Conservation (phyloP, 2,113 vertebrate genomes). For the Sorex araneus region DNA sequence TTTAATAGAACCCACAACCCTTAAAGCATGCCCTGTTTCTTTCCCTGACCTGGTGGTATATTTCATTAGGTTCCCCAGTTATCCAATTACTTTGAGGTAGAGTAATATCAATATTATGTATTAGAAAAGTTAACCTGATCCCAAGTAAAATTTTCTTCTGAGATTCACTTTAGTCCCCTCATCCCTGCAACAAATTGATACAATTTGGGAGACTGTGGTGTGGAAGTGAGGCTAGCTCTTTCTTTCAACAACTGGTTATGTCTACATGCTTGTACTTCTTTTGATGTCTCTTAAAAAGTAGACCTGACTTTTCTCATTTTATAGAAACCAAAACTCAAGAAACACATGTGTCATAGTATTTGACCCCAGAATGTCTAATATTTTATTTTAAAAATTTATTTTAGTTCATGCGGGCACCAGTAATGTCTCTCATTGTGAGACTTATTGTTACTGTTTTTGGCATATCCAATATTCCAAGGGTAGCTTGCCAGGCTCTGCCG, state of each 20-base stretch:
- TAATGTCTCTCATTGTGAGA: no score
- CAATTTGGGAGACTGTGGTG: not conserved
- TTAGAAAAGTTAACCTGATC: not conserved
- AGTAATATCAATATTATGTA: not conserved
- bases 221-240: not conserved
- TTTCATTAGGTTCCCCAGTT: not conserved
- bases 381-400: no score
- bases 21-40: not conserved
- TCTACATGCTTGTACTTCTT: not conserved
- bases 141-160: not conserved
- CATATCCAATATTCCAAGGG: no score
- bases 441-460: no score
- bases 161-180: not conserved
- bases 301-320: not conserved
- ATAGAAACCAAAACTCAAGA: constrained; percentile 5
- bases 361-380: not conserved
- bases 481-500: no score
- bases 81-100: not conserved
- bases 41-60: not conserved
- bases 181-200: not conserved
- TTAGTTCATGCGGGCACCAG: no score
- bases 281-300: not conserved
- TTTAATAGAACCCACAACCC: not conserved
- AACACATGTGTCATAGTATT: not conserved
- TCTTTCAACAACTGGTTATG: not conserved